phyloP scores from a whole-genome alignment of 2,888 invertebrate genomes.

The Amphimallon solstitiale region DNA sequence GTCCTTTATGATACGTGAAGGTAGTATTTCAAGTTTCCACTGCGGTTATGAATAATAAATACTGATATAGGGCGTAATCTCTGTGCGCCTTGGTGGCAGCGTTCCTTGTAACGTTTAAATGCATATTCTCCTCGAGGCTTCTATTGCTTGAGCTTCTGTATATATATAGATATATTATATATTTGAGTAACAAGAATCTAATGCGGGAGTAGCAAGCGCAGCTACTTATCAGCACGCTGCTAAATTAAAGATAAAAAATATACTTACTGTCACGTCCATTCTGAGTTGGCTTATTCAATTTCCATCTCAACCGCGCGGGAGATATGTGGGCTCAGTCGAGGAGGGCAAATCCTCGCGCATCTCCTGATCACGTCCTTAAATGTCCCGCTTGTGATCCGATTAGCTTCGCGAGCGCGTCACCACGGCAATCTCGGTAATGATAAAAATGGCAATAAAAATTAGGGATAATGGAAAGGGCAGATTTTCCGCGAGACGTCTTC shows the following conservation, averaged over 20 bases:
- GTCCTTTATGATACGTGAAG: slow-evolving; percentile 61
- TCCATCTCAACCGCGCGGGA: slow-evolving; percentile 54
- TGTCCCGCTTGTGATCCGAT: slow-evolving; percentile 63
- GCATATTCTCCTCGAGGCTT: slow-evolving; percentile 56
- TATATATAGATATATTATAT: slow-evolving; percentile 1
- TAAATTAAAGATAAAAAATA: slow-evolving; percentile 65
- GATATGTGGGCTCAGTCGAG: slow-evolving; percentile 57
- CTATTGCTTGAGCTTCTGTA: slow-evolving; percentile 14
- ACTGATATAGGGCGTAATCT: slow-evolving; percentile 62
- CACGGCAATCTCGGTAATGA: slow-evolving; percentile 63
- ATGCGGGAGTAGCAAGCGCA: slow-evolving; percentile 45
- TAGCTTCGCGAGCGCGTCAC: slow-evolving; percentile 53
- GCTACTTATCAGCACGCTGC: slow-evolving; percentile 62
- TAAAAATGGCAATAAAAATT: slow-evolving; percentile 65
- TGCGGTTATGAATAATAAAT: slow-evolving; percentile 63
- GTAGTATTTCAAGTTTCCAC: slow-evolving; percentile 61
- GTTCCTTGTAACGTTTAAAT: slow-evolving; percentile 47
- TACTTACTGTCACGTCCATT: slow-evolving; percentile 61
- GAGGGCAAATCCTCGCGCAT: slow-evolving; percentile 61
- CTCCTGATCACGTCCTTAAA: slow-evolving; percentile 63
- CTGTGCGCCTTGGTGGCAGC: slow-evolving; percentile 52
- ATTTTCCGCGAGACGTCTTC: slow-evolving; percentile 39
- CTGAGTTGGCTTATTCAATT: slow-evolving; percentile 63
- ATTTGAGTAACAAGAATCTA: too few relatives aligned
- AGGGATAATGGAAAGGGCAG: slow-evolving; percentile 60